Conservation (phyloP, 2,888 invertebrate genomes). For the Taenaris catops region DNA sequence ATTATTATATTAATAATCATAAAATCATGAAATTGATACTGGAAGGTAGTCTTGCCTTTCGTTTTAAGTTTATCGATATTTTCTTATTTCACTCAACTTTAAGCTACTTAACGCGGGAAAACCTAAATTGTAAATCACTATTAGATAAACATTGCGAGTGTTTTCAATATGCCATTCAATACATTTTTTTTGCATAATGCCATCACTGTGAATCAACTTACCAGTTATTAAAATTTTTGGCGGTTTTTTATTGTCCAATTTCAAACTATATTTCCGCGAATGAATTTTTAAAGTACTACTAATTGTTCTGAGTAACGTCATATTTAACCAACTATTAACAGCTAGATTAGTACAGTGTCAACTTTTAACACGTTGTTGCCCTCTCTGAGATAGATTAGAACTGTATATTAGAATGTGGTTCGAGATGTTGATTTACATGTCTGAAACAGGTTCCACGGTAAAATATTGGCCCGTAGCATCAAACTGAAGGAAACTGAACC, state of each 20-base stretch:
- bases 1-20: too few species aligned
- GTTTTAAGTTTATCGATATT: too few species aligned
- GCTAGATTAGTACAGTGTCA: neutral
- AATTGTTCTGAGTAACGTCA: constrained; percentile 50
- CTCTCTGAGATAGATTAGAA: constrained; percentile 44
- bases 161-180: too few species aligned
- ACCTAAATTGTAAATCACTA: too few species aligned
- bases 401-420: constrained; percentile 30
- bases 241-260: constrained; percentile 38
- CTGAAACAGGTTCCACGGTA: constrained; percentile 40
- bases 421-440: constrained; percentile 36
- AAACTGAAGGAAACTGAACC: constrained; percentile 31
- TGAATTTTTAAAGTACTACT: constrained; percentile 36
- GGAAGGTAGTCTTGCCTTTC: too few species aligned
- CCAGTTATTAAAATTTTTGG: constrained; percentile 81
- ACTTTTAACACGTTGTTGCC: constrained; percentile 42
- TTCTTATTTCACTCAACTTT: too few species aligned
- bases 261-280: constrained; percentile 47
- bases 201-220: too few species aligned
- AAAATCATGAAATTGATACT: too few species aligned
- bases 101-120: too few species aligned
- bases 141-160: too few species aligned
- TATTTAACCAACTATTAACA: constrained; percentile 17
- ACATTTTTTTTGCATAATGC: too few species aligned
- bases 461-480: neutral